Evolutionary conservation across 2,113 vertebrate species (phyloP).

Genomic region (Rafetus swinhoei): DNA sequence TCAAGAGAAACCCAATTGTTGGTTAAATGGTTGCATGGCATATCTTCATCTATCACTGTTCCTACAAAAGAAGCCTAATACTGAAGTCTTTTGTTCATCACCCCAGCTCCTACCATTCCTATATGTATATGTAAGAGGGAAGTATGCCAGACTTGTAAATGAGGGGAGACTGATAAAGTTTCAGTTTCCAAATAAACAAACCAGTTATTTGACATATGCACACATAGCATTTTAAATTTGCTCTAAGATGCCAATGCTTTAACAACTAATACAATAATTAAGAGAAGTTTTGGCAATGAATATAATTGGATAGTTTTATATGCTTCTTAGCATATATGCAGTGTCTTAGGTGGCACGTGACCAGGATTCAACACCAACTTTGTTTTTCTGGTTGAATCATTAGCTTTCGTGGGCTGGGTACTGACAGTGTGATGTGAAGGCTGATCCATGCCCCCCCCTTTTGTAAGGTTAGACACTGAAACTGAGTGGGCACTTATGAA

Average conservation of each 20-base stretch:
- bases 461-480: not conserved
- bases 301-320: not conserved
- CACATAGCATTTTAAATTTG: not conserved
- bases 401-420: no score
- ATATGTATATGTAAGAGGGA: not conserved
- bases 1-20: not conserved
- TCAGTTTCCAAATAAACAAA: not conserved
- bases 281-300: not conserved
- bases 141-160: not conserved
- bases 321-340: not conserved
- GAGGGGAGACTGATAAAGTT: not conserved
- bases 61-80: not conserved
- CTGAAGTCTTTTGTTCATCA: not conserved
- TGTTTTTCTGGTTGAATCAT: no score
- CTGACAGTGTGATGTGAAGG: no score
- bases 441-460: not conserved
- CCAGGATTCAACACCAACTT: no score
- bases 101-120: not conserved
- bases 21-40: not conserved
- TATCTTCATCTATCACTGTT: not conserved
- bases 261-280: conserved; percentile 28
- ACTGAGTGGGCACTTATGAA: not conserved
- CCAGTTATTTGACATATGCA: no score
- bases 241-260: conserved; percentile 17
- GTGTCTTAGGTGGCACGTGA: no score